Percentiles rank a stretch among this genome's conserved stretches.
Evolutionary conservation across 1,140 invertebrate species (phyloP).

Genomic region (Drosophila ambigua): DNA sequence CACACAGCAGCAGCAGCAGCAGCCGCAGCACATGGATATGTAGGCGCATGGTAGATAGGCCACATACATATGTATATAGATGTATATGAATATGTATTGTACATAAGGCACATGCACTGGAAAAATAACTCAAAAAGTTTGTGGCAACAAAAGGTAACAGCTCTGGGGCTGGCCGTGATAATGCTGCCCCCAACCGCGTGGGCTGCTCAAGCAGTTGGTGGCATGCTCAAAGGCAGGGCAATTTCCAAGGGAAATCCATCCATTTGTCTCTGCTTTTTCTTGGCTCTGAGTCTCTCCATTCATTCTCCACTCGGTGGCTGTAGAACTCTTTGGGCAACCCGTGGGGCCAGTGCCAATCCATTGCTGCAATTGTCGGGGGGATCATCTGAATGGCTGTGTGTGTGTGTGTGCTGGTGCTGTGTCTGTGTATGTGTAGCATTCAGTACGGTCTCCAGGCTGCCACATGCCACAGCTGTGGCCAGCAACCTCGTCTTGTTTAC

Average conservation of each 20-base stretch:
- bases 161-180: slow-evolving; percentile 52
- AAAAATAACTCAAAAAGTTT: slow-evolving; percentile 74
- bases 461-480: slow-evolving; percentile 67
- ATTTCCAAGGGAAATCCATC: background rate
- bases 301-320: background rate
- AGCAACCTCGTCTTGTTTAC: slow-evolving; percentile 60
- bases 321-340: slow-evolving; percentile 44
- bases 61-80: slow-evolving; percentile 28
- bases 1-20: slow-evolving; percentile 22
- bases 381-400: slow-evolving; percentile 42
- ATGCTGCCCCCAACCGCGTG: slow-evolving; percentile 14
- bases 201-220: slow-evolving; percentile 32
- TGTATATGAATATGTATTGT: slow-evolving; percentile 1
- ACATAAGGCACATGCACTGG: slow-evolving; percentile 61
- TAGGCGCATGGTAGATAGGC: slow-evolving; percentile 51
- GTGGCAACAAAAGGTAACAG: slow-evolving; percentile 72
- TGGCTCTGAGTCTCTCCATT: no score
- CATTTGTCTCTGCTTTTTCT: no score
- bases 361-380: slow-evolving; percentile 62
- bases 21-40: slow-evolving; percentile 11
- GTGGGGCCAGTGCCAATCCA: slow-evolving; percentile 40
- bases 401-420: slow-evolving; percentile 25
- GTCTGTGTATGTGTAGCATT: slow-evolving; percentile 31
- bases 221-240: background rate
- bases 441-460: slow-evolving; percentile 52